Evolutionary conservation across 30 jellyfish, hydroid and myxozoan genomes (phyloP), one percentile per base, ranked within the genome.

Genomic region (Aurelia sp.): DNA sequence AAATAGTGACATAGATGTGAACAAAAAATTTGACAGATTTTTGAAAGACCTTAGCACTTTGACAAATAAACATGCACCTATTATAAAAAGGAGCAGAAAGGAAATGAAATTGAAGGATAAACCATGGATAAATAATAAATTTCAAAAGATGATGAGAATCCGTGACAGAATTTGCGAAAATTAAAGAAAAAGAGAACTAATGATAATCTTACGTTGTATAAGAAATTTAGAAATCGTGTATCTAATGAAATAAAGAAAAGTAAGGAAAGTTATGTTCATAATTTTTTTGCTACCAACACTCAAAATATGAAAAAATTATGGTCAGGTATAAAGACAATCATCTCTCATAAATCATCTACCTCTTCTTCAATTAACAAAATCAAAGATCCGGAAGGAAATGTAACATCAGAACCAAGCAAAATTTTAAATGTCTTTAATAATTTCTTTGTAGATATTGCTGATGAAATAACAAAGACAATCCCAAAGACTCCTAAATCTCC

Each of bases 321-420:
- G 53, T 74, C 50, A 27, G 33, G 33, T 27, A 27, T 27, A 27
- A 27, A 27, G 33, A 27, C 33, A 27, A 27, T 27, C 33, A 74
- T 53, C 60, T 76, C 87, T 62, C 87, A 75, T 78, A 78, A 78
- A 40, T 40, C 79, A 1, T 63, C 89, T 50, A 78, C 55, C 33
- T 78, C 89, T 15, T 63, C 66, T 78, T 59, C 80, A 66, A 79
- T 6, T 79, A 79, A 64, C 82, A 30, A 79, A 79, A 79, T 79
- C 77, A 79, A 79, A 79, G 82, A 55, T 69, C 67, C 9, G 40
- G 92, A 82, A 6, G 92, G 92, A 58, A 71, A 68, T 81, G 67
- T 81, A 69, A 81, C 76, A 66, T 66, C 91, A 81, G 91, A 81
- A 21, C 85, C 85, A 62, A 17, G 33, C 33, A 27, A 27, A 27